Conservation (phyloP, 1,140 invertebrate genomes). For the Venustaconcha ellipsiformis region DNA sequence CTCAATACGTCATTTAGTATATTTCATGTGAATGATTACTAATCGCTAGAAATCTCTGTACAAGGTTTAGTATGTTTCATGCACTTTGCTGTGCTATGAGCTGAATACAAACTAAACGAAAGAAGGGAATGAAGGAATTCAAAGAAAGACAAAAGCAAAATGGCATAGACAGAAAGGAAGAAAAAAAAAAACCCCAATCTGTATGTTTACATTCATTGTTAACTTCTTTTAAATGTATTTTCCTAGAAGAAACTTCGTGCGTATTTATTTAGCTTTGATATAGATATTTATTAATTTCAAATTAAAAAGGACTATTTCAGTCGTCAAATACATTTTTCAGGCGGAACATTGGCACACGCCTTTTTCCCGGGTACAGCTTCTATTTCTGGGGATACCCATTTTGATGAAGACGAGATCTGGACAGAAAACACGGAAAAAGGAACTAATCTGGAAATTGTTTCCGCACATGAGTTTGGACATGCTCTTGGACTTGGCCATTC, state of each 20-base stretch:
- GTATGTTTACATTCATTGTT: slow-evolving; percentile 9
- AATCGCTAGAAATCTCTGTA: too few relatives aligned
- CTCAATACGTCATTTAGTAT: too few relatives aligned
- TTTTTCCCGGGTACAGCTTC: slow-evolving; percentile 68
- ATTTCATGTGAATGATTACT: too few relatives aligned
- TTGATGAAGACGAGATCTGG: slow-evolving; percentile 64
- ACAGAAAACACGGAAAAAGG: slow-evolving; percentile 50
- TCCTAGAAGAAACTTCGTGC: neutral
- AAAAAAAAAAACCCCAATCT: neutral
- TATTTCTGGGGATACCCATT: slow-evolving; percentile 73
- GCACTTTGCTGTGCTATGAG: too few relatives aligned
- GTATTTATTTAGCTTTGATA: neutral
- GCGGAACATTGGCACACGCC: slow-evolving; percentile 65
- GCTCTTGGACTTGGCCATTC: slow-evolving; percentile 54
- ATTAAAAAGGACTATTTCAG: neutral
- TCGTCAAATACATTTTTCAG: slow-evolving; percentile 18
- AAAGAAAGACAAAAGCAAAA: too few relatives aligned
- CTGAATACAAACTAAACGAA: too few relatives aligned
- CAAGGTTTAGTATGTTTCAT: too few relatives aligned
- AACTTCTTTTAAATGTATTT: neutral
- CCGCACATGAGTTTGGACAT: slow-evolving; percentile 61
- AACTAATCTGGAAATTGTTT: slow-evolving; percentile 51
- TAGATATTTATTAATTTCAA: neutral
- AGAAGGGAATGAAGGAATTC: too few relatives aligned
- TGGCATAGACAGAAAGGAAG: neutral